Base-by-base conservation (phyloP, 2,113 vertebrate genomes). In the Pituophis catenifer region DNA sequence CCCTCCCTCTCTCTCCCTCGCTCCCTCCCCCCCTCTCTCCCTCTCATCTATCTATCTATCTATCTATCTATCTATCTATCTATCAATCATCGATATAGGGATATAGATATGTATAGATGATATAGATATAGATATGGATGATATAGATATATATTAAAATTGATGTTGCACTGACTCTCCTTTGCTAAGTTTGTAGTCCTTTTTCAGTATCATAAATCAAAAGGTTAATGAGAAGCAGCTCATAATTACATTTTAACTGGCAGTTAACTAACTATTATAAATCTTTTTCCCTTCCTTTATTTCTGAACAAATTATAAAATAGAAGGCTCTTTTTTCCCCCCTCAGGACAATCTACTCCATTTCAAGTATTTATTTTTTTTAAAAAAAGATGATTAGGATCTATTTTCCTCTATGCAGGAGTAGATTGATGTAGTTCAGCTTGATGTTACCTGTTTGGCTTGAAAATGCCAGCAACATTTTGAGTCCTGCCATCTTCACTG, bases 401-500 rank as follows among this genome's bases (percentile, higher is more conserved):
- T 26, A 87, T 53, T n/a, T 88, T 65, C 29, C 29, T 58, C 44
- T 8, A 53, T 8, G 19, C 55, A 24, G 29, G 24, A 88, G 6
- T 33, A 65, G 86, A 65, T 11, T 23, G 15, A 59, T n/a, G 17
- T 21, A 88, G 53, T 65, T 92, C 26, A 88, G 53, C n/a, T 38
- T 26, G 29, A 26, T 26, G 9, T 12, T 38, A 57, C 23, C 62
- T 55, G 33, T 33, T 55, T 24, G 44, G 9, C 55, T 92, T 89
- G 62, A 89, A 89, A 70, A 89, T 48, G 24, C 21, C 87, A 48
- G 53, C 15, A 90, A 91, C 57, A 89, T 21, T 92, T 91, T 94
- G 81, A 95, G 91, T n/a, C 65, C 90, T 92, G 1, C 86, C 26
- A 85, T 91, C 86, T 94, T 95, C 94, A 94, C 91, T 95, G 94